phyloP scores from a whole-genome alignment of 2,113 vertebrate species.

The Epinephelus moara region DNA sequence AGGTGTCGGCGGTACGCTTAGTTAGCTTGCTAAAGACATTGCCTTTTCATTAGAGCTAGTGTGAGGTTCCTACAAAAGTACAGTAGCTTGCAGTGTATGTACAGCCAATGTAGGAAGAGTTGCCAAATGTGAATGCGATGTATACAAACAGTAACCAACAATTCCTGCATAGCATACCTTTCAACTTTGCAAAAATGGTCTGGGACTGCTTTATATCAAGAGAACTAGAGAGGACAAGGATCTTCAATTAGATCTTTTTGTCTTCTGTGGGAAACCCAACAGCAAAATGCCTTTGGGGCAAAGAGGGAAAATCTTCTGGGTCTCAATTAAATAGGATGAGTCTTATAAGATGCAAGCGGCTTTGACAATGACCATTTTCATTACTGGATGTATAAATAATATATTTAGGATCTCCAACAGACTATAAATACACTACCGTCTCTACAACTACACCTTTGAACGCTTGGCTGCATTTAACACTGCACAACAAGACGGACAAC shows the following conservation, averaged over 20 bases:
- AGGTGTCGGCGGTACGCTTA: too few relatives aligned
- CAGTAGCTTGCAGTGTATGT: too few relatives aligned
- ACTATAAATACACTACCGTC: background rate
- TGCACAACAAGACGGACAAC: conserved; percentile 65
- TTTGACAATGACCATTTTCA: background rate
- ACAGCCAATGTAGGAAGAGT: too few relatives aligned
- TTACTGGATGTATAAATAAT: background rate
- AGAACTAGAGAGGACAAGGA: background rate
- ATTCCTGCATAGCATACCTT: too few relatives aligned
- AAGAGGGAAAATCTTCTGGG: background rate
- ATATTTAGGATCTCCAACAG: background rate
- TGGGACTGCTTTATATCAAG: background rate
- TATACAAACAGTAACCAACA: too few relatives aligned
- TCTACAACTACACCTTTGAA: background rate
- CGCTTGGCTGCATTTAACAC: conserved; percentile 31
- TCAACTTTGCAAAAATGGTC: background rate
- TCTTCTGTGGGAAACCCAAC: background rate
- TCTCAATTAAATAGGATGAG: background rate
- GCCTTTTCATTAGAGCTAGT: too few relatives aligned
- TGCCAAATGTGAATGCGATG: too few relatives aligned
- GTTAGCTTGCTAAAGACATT: too few relatives aligned
- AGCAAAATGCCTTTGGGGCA: background rate
- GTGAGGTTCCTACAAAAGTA: too few relatives aligned
- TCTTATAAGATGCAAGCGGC: background rate
- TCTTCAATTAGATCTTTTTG: too few relatives aligned